Base-by-base conservation (phyloP, 2,797 vertebrate species). In the Moxostoma hubbsi region DNA sequence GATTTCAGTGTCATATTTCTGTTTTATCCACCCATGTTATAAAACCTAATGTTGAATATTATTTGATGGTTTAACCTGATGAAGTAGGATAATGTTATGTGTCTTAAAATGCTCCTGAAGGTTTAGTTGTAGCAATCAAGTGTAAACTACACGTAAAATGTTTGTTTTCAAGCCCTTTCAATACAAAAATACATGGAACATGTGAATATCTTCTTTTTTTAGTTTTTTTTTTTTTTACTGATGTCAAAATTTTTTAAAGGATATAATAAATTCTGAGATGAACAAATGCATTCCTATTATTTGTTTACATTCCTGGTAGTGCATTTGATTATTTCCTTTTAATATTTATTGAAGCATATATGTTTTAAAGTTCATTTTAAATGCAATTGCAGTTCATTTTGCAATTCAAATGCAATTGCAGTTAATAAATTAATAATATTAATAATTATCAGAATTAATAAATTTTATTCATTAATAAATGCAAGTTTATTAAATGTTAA, bases 151-250 rank as follows among this genome's bases (percentile, higher is more conserved):
- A 64, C 51, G 58, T 86, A 83, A 73, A 82, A 81, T 13, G 45
- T 15, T 61, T 82, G 43, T 45, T 67, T 76, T 78, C n/a, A 70
- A 79, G 36, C 55, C 18, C 6, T 75, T 81, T 55, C 46, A 72
- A 73, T 74, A 12, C 66, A 54, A 78, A 79, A 75, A 70, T 10
- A 82, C 13, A 65, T 84, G 80, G 75, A 61, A 77, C 49, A 69
- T 87, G 82, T 81, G 75, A 82, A 83, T 80, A 84, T 77, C 75
- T 62, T 80, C 16, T 80, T 77, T 86, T 87, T 24, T 36, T 36
- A 4, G 3, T 36, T 36, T 36, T 24, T 24, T 24, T 24, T 24
- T 24, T 82, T 84, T 77, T 79, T 79, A 80, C 65, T 69, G 12
- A 75, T 75, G 57, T 50, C 18, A 57, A 10, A 5, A 6, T 45